Evolutionary conservation across 2,797 vertebrate genomes (phyloP).

Genomic region (Champsocephalus esox): DNA sequence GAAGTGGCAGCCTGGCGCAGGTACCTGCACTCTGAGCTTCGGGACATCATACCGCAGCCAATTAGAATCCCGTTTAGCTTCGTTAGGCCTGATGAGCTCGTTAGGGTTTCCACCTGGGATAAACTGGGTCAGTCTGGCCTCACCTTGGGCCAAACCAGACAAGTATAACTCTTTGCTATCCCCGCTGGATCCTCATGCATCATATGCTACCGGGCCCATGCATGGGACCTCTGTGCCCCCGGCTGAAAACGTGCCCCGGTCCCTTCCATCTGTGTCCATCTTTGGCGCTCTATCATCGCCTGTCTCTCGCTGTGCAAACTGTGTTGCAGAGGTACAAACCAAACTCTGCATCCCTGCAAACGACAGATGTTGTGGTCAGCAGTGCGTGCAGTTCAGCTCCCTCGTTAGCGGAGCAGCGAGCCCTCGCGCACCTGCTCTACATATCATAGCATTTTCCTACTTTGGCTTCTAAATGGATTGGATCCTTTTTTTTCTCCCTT

Average conservation of each 20-base stretch:
- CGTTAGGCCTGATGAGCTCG: conserved; percentile 73
- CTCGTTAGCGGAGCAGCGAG: conserved; percentile 72
- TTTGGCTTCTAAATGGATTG: conserved; percentile 55
- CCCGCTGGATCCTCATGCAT: conserved; percentile 44
- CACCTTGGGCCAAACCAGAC: conserved; percentile 51
- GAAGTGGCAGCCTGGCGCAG: conserved; percentile 49
- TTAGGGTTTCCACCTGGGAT: conserved; percentile 68
- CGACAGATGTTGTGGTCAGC: conserved; percentile 81
- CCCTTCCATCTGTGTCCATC: conserved; percentile 62
- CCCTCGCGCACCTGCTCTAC: conserved; percentile 78
- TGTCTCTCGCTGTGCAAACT: conserved; percentile 50
- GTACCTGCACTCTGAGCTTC: conserved; percentile 66
- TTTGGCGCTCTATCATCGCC: conserved; percentile 57
- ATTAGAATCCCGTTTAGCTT: conserved; percentile 76
- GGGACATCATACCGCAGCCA: conserved; percentile 62
- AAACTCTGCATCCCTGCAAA: conserved; percentile 48
- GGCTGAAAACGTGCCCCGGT: conserved; percentile 23
- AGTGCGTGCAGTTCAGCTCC: conserved; percentile 75
- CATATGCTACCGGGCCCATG: conserved; percentile 42
- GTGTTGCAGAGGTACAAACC: conserved; percentile 55
- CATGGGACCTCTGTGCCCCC: conserved; percentile 34
- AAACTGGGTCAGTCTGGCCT: conserved; percentile 45
- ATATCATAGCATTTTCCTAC: conserved; percentile 52
- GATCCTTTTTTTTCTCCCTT: conserved; percentile 47
- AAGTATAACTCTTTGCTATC: conserved; percentile 22